Conservation (phyloP, 1,140 invertebrate genomes). For the Chionoecetes opilio region DNA sequence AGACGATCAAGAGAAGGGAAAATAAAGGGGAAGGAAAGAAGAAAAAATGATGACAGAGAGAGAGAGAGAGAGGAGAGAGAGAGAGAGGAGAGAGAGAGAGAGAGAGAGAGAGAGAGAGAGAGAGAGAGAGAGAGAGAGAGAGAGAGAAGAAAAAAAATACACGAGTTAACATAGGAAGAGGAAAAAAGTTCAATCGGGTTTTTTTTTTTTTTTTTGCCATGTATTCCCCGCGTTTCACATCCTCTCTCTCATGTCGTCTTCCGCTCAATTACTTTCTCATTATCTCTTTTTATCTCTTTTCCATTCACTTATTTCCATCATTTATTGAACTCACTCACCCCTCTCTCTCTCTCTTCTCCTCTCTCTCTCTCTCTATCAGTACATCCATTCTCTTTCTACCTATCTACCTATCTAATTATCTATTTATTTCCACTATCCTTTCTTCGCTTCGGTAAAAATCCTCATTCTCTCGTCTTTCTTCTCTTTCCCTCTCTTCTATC, state of each 20-base stretch:
- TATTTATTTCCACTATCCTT: neutral
- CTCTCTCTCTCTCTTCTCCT: neutral
- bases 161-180: no score
- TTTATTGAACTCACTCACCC: neutral
- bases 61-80: no score
- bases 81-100: no score
- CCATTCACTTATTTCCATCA: neutral
- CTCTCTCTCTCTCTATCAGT: neutral
- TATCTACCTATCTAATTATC: neutral
- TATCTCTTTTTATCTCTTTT: neutral
- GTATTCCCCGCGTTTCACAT: neutral
- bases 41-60: no score
- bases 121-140: no score
- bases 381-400: neutral
- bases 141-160: no score
- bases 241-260: neutral
- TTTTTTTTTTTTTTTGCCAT: neutral
- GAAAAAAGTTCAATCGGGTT: no score
- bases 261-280: constrained; percentile 17
- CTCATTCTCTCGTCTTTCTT: neutral
- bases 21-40: no score
- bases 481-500: neutral
- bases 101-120: no score
- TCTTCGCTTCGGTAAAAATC: neutral
- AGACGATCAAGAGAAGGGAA: no score